Evolutionary conservation across 1,140 invertebrate genomes (phyloP).

Genomic region (Tetramorium alpestre): DNA sequence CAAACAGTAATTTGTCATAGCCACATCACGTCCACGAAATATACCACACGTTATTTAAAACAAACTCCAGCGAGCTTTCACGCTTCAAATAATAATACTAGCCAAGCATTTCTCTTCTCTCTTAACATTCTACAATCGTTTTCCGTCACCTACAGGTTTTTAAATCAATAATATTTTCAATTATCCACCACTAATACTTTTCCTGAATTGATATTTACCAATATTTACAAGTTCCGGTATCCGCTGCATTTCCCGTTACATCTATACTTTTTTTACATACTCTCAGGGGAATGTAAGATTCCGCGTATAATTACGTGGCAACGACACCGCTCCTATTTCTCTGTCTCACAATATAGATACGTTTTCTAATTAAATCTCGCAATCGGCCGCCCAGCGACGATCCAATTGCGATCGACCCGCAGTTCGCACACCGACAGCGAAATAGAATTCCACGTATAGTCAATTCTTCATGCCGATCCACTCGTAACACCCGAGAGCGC

Average conservation of each 20-base stretch:
- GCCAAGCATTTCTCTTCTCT: slow-evolving; percentile 13
- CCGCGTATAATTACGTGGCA: slow-evolving; percentile 3
- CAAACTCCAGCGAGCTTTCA: not conserved
- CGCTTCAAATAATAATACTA: slow-evolving; percentile 9
- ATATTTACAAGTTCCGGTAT: not conserved
- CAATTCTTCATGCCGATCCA: slow-evolving; percentile 42
- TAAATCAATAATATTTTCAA: not conserved
- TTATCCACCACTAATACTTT: not conserved
- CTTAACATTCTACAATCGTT: not conserved
- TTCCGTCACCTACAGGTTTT: not conserved
- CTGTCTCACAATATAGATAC: not conserved
- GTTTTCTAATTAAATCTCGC: slow-evolving; percentile 52
- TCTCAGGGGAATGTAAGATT: slow-evolving; percentile 7
- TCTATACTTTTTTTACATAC: not conserved
- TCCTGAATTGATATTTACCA: not conserved
- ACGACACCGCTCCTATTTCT: not conserved
- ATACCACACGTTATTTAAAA: slow-evolving; percentile 32
- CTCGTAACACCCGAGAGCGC: not conserved
- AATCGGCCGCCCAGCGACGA: slow-evolving; percentile 30
- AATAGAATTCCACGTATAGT: slow-evolving; percentile 26
- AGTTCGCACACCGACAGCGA: slow-evolving; percentile 6
- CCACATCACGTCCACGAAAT: slow-evolving; percentile 24
- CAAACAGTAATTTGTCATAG: slow-evolving; percentile 50
- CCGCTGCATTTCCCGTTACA: not conserved
- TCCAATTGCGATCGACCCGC: slow-evolving; percentile 35